Evolutionary conservation across 2,888 invertebrate species (phyloP).

Genomic region (Calameuta idolon): DNA sequence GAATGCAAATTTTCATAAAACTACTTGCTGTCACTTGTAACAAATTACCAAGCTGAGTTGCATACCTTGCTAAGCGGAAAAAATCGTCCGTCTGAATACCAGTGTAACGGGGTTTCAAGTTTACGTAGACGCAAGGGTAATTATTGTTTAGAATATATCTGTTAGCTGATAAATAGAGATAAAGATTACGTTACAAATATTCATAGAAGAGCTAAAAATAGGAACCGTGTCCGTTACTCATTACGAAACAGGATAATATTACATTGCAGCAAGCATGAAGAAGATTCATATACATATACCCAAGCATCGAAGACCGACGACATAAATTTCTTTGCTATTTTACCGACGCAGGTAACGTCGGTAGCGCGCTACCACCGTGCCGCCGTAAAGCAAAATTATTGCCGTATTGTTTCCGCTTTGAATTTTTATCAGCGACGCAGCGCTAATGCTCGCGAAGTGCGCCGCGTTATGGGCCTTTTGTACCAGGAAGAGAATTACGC

Average conservation of each 20-base stretch:
- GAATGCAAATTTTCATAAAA: not conserved
- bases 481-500: constrained; percentile 25
- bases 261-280: not conserved
- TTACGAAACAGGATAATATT: not conserved
- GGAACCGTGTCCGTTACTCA: not conserved
- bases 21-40: no score
- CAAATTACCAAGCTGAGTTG: no score
- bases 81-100: not conserved
- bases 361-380: constrained; percentile 3
- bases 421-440: constrained; percentile 18
- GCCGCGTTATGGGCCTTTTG: constrained; percentile 14
- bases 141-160: no score
- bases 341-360: constrained; percentile 1
- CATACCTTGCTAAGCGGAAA: no score
- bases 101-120: no score
- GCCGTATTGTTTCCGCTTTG: constrained; percentile 25
- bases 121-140: no score
- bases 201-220: not conserved
- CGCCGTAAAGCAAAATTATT: constrained; percentile 22
- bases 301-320: not conserved
- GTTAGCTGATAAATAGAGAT: not conserved
- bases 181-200: not conserved
- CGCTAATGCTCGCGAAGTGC: constrained; percentile 4
- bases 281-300: not conserved
- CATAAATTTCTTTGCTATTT: constrained; percentile 18